Percentiles rank a stretch among this genome's conserved stretches.
phyloP scores from a whole-genome alignment of 2,888 invertebrate species.

The Phoenoteleia sp. region DNA sequence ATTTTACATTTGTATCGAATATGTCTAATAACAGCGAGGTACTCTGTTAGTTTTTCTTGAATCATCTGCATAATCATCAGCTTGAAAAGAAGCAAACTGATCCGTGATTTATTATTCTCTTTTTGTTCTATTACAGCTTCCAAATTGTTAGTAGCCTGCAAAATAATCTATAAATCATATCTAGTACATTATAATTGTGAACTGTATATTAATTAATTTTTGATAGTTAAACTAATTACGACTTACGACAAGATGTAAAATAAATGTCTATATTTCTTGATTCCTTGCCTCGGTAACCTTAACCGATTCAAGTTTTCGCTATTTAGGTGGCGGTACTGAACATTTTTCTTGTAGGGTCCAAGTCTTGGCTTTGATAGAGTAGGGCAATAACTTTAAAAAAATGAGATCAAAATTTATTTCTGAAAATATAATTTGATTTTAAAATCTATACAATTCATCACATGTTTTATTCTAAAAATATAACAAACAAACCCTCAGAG shows the following conservation, averaged over 20 bases:
- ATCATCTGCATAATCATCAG: no score
- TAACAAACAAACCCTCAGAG: neutral
- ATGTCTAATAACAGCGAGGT: neutral
- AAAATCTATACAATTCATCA: neutral
- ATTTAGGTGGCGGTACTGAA: neutral
- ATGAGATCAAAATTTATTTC: neutral
- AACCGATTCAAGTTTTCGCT: neutral
- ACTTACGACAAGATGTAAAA: neutral
- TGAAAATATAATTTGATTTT: neutral
- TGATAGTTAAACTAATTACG: neutral
- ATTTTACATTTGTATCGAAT: neutral
- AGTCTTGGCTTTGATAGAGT: neutral
- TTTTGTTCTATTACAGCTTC: neutral
- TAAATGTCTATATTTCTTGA: neutral
- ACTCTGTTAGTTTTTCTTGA: neutral
- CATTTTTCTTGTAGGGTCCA: neutral
- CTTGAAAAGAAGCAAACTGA: neutral
- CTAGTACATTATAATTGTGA: no score
- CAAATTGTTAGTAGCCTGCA: neutral
- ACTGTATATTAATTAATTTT: neutral
- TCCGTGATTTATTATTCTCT: neutral
- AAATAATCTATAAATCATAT: neutral
- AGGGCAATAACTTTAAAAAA: neutral
- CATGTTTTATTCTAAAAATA: neutral
- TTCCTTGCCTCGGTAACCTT: neutral